phyloP scores from a whole-genome alignment of 2,113 vertebrate genomes.

The Chinchilla lanigera region DNA sequence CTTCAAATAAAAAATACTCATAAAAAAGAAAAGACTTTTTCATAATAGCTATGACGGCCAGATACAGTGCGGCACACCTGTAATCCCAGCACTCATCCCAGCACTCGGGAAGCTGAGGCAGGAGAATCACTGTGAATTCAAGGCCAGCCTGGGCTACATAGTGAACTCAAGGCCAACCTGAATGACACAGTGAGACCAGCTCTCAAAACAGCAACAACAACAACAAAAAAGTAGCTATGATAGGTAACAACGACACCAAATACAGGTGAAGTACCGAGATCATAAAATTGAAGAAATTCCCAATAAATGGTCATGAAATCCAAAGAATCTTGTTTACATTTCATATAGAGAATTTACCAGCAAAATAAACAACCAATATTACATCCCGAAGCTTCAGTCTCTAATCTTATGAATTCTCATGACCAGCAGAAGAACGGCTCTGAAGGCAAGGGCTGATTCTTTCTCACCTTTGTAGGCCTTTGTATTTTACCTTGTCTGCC shows the following conservation, averaged over 20 bases:
- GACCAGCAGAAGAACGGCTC: not conserved
- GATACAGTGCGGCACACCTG: not conserved
- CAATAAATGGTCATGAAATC: not conserved
- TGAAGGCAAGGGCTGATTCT: not conserved
- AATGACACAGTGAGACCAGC: not conserved
- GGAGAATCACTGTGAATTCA: not conserved
- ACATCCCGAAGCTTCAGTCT: not conserved
- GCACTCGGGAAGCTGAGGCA: not conserved
- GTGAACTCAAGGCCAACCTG: not conserved
- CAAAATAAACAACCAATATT: not conserved
- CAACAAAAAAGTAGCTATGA: not conserved
- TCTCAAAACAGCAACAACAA: not conserved
- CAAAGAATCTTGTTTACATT: not conserved
- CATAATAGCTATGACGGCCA: not conserved
- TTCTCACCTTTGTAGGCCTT: not conserved
- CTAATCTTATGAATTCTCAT: not conserved
- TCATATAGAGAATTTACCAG: not conserved
- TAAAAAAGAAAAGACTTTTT: slow-evolving; percentile 10
- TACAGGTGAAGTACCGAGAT: slow-evolving; percentile 1
- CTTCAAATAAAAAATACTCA: slow-evolving; percentile 21
- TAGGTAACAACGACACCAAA: not conserved
- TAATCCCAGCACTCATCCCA: not conserved
- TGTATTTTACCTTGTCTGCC: not conserved
- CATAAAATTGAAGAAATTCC: slow-evolving; percentile 3
- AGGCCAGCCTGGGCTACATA: not conserved